A percentile compares a stretch with the other conserved stretches of the same genome.
Evolutionary conservation across 2,888 invertebrate genomes (phyloP).

Genomic region (Plusia festucae): DNA sequence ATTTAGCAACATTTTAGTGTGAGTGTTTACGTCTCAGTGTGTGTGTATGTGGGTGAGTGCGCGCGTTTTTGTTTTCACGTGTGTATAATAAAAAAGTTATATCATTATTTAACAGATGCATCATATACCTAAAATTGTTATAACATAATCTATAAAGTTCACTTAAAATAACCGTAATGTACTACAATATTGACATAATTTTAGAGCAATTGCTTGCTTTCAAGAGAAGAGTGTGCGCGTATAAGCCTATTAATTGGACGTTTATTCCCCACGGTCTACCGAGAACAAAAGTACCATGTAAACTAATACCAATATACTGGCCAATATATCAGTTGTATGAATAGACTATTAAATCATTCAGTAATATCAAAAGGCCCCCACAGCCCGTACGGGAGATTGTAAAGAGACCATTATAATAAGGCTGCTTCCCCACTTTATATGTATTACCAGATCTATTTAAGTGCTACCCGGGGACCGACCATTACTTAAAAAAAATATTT

Average conservation of each 20-base stretch:
- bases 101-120: no score
- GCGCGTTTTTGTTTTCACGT: no score
- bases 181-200: no score
- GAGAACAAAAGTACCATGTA: not conserved
- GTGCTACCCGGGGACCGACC: slow-evolving; percentile 28
- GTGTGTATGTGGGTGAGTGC: no score
- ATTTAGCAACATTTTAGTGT: no score
- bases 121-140: no score
- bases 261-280: not conserved
- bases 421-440: slow-evolving; percentile 25
- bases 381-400: slow-evolving; percentile 36
- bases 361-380: slow-evolving; percentile 45
- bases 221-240: not conserved
- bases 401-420: slow-evolving; percentile 42
- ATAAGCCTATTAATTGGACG: not conserved
- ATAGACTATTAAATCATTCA: slow-evolving; percentile 49
- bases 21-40: no score
- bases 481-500: slow-evolving; percentile 1
- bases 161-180: no score
- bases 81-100: no score
- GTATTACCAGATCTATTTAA: slow-evolving; percentile 43
- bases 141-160: no score
- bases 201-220: no score
- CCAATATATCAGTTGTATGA: slow-evolving; percentile 44
- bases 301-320: slow-evolving; percentile 12